Conservation (phyloP, 2,113 vertebrate genomes). For the Centropristis striata region DNA sequence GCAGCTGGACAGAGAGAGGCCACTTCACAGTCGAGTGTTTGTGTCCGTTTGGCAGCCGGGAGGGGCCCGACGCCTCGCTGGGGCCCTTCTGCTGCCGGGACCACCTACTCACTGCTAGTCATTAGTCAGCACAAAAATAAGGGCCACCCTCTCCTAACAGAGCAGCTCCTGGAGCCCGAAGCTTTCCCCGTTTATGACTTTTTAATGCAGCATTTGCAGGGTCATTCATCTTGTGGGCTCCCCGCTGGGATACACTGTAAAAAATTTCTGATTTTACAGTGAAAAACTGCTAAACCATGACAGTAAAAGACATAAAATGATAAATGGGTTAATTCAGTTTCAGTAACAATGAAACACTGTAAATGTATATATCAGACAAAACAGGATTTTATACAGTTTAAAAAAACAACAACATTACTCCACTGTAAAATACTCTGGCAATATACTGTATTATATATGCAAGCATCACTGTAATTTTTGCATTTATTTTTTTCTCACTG, state of each 20-base stretch:
- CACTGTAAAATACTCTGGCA: no score
- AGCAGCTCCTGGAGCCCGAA: slow-evolving; percentile 66
- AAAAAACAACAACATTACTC: no score
- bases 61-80: slow-evolving; percentile 53
- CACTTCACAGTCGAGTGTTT: slow-evolving; percentile 6
- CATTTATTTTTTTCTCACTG: no score
- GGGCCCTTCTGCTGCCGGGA: slow-evolving; percentile 45
- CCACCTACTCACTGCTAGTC: slow-evolving; percentile 58
- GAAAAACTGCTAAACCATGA: no score
- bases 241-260: slow-evolving; percentile 51
- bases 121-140: slow-evolving; percentile 77
- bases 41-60: slow-evolving; percentile 9
- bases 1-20: slow-evolving; percentile 16
- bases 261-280: slow-evolving; percentile 43
- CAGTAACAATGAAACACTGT: no score
- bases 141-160: slow-evolving; percentile 31
- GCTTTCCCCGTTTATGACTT: slow-evolving; percentile 78
- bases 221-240: slow-evolving; percentile 74
- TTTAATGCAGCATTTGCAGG: slow-evolving; percentile 80
- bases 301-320: no score
- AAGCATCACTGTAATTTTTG: no score
- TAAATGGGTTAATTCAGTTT: no score
- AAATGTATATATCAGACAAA: no score
- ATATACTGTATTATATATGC: no score
- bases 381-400: no score